Base-by-base conservation (phyloP, 2,888 invertebrate genomes). In the Ochropleura leucogaster region DNA sequence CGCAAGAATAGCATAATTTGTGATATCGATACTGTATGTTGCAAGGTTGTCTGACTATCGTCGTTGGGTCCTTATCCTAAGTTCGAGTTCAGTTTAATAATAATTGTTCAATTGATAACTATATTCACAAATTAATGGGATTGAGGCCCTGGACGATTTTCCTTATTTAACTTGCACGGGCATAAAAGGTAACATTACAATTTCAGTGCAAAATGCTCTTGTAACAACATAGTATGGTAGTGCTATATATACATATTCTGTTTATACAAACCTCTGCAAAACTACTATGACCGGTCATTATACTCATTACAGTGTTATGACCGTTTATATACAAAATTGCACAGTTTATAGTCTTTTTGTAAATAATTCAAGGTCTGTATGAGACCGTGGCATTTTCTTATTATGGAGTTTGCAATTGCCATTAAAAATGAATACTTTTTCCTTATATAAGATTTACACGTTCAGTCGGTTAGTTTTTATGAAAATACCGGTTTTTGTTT, bases 41-140 rank as follows among this genome's bases (percentile, higher is more conserved):
- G 59, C 57, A 83, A 83, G 84, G 67, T 79, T 59, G 62, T n/a
- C n/a, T 20, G 40, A 20, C 59, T 46, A 42, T 60, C 72, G 51
- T 16, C 60, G 30, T 7, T 46, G 30, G 77, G 47, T 65, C 42
- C 55, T 79, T 80, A 83, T 79, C 79, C 72, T 70, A 79, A 59
- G 83, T 79, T 83, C 64, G 62, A 82, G 82, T 79, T 83, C 63
- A 78, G 53, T 40, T 64, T 67, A 76, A n/a, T 63, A 46, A 51
- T 12, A 51, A 42, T 2, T 55, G 2, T 14, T 74, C 2, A 42
- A 16, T 46, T 16, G 18, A 49, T 57, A 30, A 12, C 20, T 30
- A 30, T 30, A 30, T 30, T 30, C 30, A 20, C 57, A 10, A 46
- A 42, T 60, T n/a, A 44, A 64, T 64, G 71, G 16, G 71, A 72